Percentiles rank a stretch among this genome's conserved stretches.
These are phyloP conservation scores for Geothlypis trichas DNA, from an alignment of 2,113 vertebrate genomes.

Conservation along the genomic window DNA sequence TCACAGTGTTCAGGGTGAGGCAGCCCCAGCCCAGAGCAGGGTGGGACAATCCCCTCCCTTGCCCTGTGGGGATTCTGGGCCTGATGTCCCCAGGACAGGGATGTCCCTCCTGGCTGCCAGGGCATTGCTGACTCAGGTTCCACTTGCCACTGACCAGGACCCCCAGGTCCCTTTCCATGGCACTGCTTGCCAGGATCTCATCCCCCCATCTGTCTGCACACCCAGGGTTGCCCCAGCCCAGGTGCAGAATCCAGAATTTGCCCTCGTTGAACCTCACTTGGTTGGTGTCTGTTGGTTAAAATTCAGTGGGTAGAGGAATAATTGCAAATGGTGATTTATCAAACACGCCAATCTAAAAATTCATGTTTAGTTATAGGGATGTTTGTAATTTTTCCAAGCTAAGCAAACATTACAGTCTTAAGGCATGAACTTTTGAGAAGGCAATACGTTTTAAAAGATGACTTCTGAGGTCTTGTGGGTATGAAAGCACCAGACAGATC, in stretches of 20 bases:
- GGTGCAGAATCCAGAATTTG: accelerated
- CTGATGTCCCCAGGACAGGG: not conserved
- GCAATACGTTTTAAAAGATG: not conserved
- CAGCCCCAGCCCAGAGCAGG: no score
- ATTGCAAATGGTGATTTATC: not conserved
- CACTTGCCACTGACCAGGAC: accelerated
- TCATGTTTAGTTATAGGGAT: not conserved
- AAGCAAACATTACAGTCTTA: not conserved
- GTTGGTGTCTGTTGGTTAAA: not conserved
- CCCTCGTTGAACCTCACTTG: accelerated
- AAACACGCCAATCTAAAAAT: not conserved
- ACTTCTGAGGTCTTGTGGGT: not conserved
- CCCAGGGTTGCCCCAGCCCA: accelerated
- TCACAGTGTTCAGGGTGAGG: no score
- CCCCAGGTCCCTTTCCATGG: not conserved
- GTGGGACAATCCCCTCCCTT: not conserved
- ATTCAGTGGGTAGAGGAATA: not conserved
- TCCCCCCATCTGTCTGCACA: accelerated
- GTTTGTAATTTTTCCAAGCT: not conserved
- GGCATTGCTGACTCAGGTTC: not conserved
- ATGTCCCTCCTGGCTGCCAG: not conserved
- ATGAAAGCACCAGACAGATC: not conserved
- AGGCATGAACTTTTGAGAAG: not conserved
- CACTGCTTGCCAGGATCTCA: not conserved
- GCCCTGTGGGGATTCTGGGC: accelerated